Conservation (phyloP, 2,797 vertebrate genomes). For the Enteromius trimaculatus region DNA sequence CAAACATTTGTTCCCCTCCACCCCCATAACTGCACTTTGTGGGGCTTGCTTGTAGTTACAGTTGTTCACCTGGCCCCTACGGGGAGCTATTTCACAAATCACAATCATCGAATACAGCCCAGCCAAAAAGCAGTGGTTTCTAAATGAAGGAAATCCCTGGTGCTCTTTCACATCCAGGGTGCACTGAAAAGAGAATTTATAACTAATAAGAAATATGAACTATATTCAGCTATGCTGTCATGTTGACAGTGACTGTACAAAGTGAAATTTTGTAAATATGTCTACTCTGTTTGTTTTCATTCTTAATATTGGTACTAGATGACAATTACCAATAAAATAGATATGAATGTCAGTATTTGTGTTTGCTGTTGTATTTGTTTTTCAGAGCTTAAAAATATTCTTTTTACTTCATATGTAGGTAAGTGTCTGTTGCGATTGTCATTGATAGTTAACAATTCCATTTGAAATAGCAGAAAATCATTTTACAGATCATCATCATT, state of each 20-base stretch:
- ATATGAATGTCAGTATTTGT: slow-evolving; percentile 53
- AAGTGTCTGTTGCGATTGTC: not conserved
- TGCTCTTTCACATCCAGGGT: slow-evolving; percentile 72
- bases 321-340: slow-evolving; percentile 71
- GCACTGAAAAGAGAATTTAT: slow-evolving; percentile 71
- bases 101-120: slow-evolving; percentile 33
- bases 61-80: slow-evolving; percentile 49
- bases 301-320: slow-evolving; percentile 71
- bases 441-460: not conserved
- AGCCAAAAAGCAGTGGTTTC: slow-evolving; percentile 21
- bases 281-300: slow-evolving; percentile 74
- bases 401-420: not conserved
- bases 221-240: slow-evolving; percentile 71
- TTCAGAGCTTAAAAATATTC: not conserved
- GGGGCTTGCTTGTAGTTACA: slow-evolving; percentile 27
- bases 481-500: not conserved
- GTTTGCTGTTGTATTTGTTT: slow-evolving; percentile 23
- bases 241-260: slow-evolving; percentile 73
- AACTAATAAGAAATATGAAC: slow-evolving; percentile 67
- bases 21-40: slow-evolving; percentile 2
- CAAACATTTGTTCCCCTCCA: not conserved
- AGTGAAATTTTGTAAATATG: slow-evolving; percentile 74
- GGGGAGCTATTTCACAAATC: slow-evolving; percentile 56
- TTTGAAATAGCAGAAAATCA: not conserved
- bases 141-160: slow-evolving; percentile 67